Evolutionary conservation across 1,140 invertebrate species (phyloP).

Genomic region (Dendrolimus punctatus): DNA sequence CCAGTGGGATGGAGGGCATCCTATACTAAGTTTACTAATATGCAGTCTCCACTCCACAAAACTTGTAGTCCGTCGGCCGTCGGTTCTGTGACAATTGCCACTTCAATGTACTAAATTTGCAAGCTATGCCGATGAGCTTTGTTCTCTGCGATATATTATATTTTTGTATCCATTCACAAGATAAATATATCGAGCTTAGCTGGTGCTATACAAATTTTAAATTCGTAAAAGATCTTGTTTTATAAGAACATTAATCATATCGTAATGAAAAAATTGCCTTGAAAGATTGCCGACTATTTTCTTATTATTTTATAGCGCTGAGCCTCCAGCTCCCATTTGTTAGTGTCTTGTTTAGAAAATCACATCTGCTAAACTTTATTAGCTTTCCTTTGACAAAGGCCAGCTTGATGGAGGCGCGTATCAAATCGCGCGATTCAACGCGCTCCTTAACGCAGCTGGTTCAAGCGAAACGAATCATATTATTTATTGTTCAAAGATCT

Average conservation of each 20-base stretch:
- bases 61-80: too few relatives aligned
- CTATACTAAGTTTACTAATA: too few relatives aligned
- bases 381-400: conserved; percentile 58
- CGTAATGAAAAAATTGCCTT: conserved; percentile 46
- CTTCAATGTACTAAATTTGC: too few relatives aligned
- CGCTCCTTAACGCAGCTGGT: conserved; percentile 64
- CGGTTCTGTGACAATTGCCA: too few relatives aligned
- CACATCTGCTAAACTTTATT: conserved; percentile 69
- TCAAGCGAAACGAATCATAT: conserved; percentile 57
- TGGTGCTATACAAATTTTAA: too few relatives aligned
- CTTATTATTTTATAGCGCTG: conserved; percentile 20
- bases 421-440: conserved; percentile 60
- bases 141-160: too few relatives aligned
- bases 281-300: conserved; percentile 35
- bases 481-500: conserved; percentile 57
- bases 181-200: too few relatives aligned
- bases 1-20: too few relatives aligned
- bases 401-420: conserved; percentile 64
- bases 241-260: conserved; percentile 22
- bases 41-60: too few relatives aligned
- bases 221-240: too few relatives aligned
- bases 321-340: conserved; percentile 47
- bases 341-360: conserved; percentile 67
- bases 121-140: too few relatives aligned
- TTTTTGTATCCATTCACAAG: too few relatives aligned